These are phyloP conservation scores for Pterois miles DNA, from an alignment of 2,797 vertebrate species.

Conservation along the genomic window DNA sequence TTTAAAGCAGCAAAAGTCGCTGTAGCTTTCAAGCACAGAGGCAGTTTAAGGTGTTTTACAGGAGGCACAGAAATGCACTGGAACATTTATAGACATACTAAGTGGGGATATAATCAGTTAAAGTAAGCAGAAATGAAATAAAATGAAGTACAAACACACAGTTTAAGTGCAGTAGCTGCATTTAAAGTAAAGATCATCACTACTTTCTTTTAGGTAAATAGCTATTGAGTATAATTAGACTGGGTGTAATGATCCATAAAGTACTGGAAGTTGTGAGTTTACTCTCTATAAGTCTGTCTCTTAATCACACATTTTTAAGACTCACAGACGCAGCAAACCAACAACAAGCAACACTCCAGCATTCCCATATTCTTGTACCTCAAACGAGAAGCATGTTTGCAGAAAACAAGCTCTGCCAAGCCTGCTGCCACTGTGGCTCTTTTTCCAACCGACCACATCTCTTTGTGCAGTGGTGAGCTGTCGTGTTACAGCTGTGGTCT, in stretches of 20 bases:
- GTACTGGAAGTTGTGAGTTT: constrained; percentile 7
- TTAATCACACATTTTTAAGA: constrained; percentile 64
- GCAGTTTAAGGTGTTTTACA: background rate
- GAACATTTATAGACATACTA: background rate
- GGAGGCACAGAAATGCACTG: background rate
- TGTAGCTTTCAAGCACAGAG: background rate
- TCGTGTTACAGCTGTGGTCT: background rate
- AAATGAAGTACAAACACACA: background rate
- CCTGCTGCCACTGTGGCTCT: background rate
- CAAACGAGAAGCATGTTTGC: constrained; percentile 17
- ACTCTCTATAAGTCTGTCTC: constrained; percentile 36
- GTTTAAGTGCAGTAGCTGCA: background rate
- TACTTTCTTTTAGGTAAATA: background rate
- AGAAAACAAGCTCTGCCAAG: constrained; percentile 19
- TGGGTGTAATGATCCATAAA: background rate
- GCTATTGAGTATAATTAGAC: background rate
- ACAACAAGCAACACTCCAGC: constrained; percentile 17
- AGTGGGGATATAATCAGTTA: constrained; percentile 5
- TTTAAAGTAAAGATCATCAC: background rate
- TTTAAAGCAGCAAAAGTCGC: background rate
- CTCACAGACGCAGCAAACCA: constrained; percentile 21
- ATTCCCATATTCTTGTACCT: constrained; percentile 13
- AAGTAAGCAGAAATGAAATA: background rate
- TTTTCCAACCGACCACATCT: background rate
- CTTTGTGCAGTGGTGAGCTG: background rate